These are phyloP conservation scores for Eristalinus sepulchralis DNA, from an alignment of 2,888 invertebrate genomes.

Conservation along the genomic window DNA sequence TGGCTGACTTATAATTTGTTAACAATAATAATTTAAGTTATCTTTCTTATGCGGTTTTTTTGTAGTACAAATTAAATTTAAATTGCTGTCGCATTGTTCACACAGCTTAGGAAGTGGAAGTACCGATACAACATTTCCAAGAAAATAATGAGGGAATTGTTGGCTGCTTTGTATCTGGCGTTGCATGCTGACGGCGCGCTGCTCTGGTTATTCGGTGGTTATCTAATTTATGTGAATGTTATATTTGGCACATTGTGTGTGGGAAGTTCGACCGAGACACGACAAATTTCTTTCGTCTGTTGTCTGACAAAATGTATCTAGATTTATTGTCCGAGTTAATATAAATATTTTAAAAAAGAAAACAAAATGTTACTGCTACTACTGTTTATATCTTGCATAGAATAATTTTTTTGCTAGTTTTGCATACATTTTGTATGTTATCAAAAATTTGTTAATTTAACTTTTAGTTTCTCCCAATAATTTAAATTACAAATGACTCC, in stretches of 20 bases:
- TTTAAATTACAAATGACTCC: too few species aligned
- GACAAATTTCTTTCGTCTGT: too few species aligned
- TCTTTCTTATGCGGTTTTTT: background rate
- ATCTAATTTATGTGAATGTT: background rate
- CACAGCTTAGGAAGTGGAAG: background rate
- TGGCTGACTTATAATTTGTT: slow-evolving; percentile 6
- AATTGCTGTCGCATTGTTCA: background rate
- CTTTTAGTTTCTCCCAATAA: too few species aligned
- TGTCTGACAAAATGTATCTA: too few species aligned
- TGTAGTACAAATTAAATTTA: slow-evolving; percentile 7
- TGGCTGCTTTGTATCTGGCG: background rate
- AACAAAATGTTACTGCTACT: too few species aligned
- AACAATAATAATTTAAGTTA: background rate
- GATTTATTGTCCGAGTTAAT: too few species aligned
- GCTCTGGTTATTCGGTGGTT: background rate
- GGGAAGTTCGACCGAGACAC: background rate
- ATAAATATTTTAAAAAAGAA: too few species aligned
- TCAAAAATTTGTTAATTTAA: too few species aligned
- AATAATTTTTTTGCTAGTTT: too few species aligned
- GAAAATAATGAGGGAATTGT: background rate
- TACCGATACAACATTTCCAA: background rate
- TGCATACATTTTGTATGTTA: too few species aligned
- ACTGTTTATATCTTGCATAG: too few species aligned
- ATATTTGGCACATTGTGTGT: background rate
- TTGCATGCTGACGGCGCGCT: background rate